Conservation (phyloP, 2,797 vertebrate species). For the Centropyge bicolor region DNA sequence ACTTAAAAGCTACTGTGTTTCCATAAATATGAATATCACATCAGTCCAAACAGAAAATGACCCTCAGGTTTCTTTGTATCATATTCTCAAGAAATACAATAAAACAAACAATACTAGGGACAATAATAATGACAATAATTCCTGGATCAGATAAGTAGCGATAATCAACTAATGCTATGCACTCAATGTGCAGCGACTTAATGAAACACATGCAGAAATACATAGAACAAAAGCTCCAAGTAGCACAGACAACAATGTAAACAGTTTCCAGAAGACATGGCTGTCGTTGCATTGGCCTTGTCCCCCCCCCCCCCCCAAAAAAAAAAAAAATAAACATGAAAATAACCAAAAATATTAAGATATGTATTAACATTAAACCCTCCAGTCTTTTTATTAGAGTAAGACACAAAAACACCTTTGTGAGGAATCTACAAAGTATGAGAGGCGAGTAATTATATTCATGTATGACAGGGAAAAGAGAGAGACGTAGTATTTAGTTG, state of each 20-base stretch:
- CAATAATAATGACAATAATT: not conserved
- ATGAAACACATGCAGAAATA: no score
- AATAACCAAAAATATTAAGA: slow-evolving; percentile 58
- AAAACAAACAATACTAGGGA: not conserved
- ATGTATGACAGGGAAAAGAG: slow-evolving; percentile 20
- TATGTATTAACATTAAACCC: not conserved
- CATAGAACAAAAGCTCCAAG: not conserved
- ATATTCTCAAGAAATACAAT: not conserved
- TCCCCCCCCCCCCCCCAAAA: no score
- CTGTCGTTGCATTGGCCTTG: no score
- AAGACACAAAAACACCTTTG: slow-evolving; percentile 19
- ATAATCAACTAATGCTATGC: not conserved
- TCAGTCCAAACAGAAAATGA: not conserved
- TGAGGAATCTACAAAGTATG: not conserved
- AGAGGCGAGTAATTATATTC: slow-evolving; percentile 11
- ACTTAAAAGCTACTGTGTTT: not conserved
- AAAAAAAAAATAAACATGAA: slow-evolving; percentile 35
- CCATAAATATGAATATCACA: not conserved
- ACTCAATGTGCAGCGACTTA: no score
- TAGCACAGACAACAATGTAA: no score
- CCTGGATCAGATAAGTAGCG: not conserved
- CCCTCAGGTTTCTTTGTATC: not conserved
- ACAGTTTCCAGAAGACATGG: no score
- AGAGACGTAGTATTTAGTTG: slow-evolving; percentile 7
- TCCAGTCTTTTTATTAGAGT: not conserved